Evolutionary conservation across 2,888 invertebrate genomes (phyloP).

Genomic region (Imbricaverruca yamaguchii): DNA sequence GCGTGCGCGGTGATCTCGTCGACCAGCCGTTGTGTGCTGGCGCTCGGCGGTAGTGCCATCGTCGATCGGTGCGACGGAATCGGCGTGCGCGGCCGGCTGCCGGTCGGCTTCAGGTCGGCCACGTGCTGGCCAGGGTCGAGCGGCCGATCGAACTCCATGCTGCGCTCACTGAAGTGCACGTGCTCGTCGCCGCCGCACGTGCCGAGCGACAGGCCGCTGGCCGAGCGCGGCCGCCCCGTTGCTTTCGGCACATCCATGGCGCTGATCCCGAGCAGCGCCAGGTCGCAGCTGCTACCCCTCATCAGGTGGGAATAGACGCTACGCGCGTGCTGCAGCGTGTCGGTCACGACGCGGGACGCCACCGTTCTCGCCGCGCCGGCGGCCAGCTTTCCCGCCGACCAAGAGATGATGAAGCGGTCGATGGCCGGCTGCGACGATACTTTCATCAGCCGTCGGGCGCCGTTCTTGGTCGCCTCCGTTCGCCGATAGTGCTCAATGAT

Average conservation of each 20-base stretch:
- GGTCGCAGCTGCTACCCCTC: neutral
- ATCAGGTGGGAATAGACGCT: neutral
- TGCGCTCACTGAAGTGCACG: constrained; percentile 8
- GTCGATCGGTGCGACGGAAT: neutral
- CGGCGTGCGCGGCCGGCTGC: neutral
- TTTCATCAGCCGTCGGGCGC: neutral
- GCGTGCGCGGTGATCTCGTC: neutral
- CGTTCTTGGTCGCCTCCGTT: neutral
- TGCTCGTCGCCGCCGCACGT: neutral
- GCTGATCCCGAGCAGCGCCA: neutral
- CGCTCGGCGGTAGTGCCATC: too few species aligned
- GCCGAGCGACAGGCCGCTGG: neutral
- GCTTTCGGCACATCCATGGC: neutral
- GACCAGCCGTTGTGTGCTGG: neutral
- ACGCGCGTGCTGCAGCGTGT: neutral
- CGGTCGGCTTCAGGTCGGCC: neutral
- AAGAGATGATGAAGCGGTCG: neutral
- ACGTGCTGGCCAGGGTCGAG: neutral
- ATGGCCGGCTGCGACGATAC: neutral
- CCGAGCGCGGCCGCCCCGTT: neutral
- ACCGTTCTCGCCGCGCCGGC: neutral
- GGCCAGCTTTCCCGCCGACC: neutral
- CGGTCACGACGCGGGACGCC: neutral
- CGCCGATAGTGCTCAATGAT: constrained; percentile 2
- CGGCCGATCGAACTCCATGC: neutral